These are phyloP conservation scores for Camponotus floridanus DNA, from an alignment of 1,140 invertebrate genomes.

Conservation along the genomic window DNA sequence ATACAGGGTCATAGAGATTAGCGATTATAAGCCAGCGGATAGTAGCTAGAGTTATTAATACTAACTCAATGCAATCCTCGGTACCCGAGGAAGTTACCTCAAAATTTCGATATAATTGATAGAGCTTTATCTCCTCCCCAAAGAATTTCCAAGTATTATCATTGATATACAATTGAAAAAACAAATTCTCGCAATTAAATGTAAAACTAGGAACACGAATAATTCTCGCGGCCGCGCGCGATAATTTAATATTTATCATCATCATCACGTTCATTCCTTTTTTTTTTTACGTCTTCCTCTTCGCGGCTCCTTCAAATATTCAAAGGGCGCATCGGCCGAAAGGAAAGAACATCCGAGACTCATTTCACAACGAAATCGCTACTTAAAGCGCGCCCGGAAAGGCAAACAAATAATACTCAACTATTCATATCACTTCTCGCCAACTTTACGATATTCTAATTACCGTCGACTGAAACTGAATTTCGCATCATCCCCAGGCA, in stretches of 20 bases:
- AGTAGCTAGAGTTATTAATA: constrained; percentile 60
- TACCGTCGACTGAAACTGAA: constrained; percentile 63
- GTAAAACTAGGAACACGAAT: not conserved
- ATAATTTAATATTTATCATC: constrained; percentile 32
- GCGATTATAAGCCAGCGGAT: constrained; percentile 61
- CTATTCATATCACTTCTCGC: constrained; percentile 64
- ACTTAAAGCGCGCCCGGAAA: constrained; percentile 49
- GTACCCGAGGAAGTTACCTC: constrained; percentile 22
- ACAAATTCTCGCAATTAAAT: not conserved
- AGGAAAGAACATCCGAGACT: not conserved
- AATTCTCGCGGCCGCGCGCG: not conserved
- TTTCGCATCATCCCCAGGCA: constrained; percentile 47
- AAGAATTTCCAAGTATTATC: not conserved
- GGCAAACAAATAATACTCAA: constrained; percentile 54
- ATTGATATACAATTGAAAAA: constrained; percentile 3
- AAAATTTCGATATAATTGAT: constrained; percentile 46
- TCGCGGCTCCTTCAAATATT: constrained; percentile 42
- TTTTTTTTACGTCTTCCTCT: not conserved
- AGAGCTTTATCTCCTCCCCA: not conserved
- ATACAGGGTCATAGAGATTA: constrained; percentile 67
- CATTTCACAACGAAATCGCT: constrained; percentile 45
- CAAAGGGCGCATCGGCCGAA: constrained; percentile 28
- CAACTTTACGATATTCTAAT: constrained; percentile 66
- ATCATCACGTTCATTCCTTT: not conserved
- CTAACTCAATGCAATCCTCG: constrained; percentile 39